A percentile compares a stretch with the other conserved stretches of the same genome.
Conservation (phyloP, 2,888 invertebrate species). For the Diarsia brunnea region DNA sequence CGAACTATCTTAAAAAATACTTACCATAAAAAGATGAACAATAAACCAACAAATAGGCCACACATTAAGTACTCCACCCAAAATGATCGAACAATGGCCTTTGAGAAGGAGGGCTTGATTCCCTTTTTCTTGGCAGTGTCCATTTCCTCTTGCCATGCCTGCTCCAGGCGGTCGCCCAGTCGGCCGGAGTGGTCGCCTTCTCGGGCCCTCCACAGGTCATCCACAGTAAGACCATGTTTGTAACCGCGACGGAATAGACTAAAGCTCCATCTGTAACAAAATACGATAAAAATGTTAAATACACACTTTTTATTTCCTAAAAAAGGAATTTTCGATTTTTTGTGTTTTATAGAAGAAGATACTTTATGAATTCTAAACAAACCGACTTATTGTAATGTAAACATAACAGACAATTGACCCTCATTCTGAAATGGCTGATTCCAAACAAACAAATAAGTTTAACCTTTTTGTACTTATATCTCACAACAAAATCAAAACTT, state of each 20-base stretch:
- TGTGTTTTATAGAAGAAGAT: not conserved
- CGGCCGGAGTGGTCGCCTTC: constrained; percentile 91
- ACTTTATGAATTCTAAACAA: not conserved
- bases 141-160: constrained; percentile 92
- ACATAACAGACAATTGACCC: constrained; percentile 3
- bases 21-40: constrained; percentile 91
- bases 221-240: constrained; percentile 91
- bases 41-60: constrained; percentile 90
- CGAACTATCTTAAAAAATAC: constrained; percentile 40
- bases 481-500: not conserved
- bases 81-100: constrained; percentile 91
- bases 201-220: constrained; percentile 92
- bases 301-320: no score
- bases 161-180: constrained; percentile 92
- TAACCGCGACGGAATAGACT: constrained; percentile 92
- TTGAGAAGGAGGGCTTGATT: constrained; percentile 91
- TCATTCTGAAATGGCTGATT: not conserved
- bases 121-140: constrained; percentile 84
- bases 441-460: not conserved
- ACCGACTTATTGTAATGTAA: not conserved
- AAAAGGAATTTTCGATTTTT: not conserved
- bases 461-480: not conserved
- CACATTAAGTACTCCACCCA: constrained; percentile 91
- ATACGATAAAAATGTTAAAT: constrained; percentile 2
- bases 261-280: constrained; percentile 92